Percentiles rank a stretch among this genome's conserved stretches.
Evolutionary conservation across 2,888 invertebrate species (phyloP).

Genomic region (Cheilosia variabilis): DNA sequence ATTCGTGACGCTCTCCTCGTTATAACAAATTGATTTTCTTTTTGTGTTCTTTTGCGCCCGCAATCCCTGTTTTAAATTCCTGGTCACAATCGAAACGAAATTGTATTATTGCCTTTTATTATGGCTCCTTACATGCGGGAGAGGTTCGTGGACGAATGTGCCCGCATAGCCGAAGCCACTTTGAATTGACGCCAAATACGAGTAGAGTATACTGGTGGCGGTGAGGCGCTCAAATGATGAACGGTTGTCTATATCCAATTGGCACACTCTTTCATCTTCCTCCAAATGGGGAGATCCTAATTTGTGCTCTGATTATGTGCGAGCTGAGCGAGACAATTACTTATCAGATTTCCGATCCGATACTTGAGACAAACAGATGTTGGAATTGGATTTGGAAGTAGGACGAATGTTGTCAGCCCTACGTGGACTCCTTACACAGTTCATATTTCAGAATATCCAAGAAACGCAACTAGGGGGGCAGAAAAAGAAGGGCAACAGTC

Average conservation of each 20-base stretch:
- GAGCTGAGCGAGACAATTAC: slow-evolving; percentile 58
- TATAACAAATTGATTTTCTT: slow-evolving; percentile 71
- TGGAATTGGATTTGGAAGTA: too few relatives aligned
- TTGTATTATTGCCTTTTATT: slow-evolving; percentile 71
- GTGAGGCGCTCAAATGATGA: slow-evolving; percentile 33
- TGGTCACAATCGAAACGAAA: slow-evolving; percentile 67
- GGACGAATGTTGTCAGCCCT: too few relatives aligned
- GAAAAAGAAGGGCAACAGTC: too few relatives aligned
- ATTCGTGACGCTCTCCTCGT: slow-evolving; percentile 51
- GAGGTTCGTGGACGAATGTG: slow-evolving; percentile 51
- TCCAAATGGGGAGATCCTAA: slow-evolving; percentile 19
- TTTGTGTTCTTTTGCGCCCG: slow-evolving; percentile 12
- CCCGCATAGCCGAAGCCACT: slow-evolving; percentile 65
- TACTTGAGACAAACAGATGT: neutral
- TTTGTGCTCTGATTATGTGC: slow-evolving; percentile 39
- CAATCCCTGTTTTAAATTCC: slow-evolving; percentile 69
- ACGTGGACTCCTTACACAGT: too few relatives aligned
- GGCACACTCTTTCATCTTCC: slow-evolving; percentile 1
- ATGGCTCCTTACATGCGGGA: slow-evolving; percentile 42
- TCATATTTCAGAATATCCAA: too few relatives aligned
- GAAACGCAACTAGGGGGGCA: too few relatives aligned
- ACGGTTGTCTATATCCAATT: slow-evolving; percentile 58
- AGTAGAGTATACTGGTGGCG: slow-evolving; percentile 13
- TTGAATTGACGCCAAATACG: slow-evolving; percentile 67
- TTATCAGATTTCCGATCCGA: slow-evolving; percentile 12